phyloP scores from a whole-genome alignment of 2,113 vertebrate genomes.

The Pycnonotus jocosus region DNA sequence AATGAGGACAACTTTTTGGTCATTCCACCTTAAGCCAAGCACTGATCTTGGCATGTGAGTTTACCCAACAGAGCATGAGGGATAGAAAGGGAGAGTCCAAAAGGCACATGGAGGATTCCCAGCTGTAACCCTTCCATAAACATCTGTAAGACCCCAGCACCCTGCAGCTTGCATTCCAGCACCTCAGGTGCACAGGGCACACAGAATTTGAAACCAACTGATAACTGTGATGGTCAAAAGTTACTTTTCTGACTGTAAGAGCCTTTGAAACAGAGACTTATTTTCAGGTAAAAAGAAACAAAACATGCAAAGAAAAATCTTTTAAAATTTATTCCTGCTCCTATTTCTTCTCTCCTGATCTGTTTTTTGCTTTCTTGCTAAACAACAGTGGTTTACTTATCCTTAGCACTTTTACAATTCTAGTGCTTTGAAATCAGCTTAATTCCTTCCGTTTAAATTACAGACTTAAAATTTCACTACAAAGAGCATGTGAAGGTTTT shows the following conservation, averaged over 20 bases:
- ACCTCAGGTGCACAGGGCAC: neutral
- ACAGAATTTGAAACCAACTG: neutral
- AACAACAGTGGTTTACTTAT: neutral
- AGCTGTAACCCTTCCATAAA: neutral
- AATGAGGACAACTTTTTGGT: neutral
- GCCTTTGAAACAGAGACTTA: neutral
- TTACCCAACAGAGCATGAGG: neutral
- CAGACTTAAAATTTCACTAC: neutral
- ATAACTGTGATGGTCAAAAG: neutral
- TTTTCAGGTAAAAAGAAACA: neutral
- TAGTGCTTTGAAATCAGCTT: neutral
- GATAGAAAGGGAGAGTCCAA: neutral
- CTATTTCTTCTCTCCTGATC: neutral
- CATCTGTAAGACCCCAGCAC: accelerated
- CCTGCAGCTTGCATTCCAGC: neutral
- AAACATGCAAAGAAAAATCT: neutral
- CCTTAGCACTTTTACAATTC: neutral
- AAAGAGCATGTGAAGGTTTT: neutral
- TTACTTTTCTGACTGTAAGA: neutral
- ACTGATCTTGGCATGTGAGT: neutral
- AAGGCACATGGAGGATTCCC: neutral
- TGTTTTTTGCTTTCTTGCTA: neutral
- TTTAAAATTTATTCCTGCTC: neutral
- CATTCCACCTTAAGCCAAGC: neutral
- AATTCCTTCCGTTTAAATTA: neutral